These are phyloP conservation scores for Octomys mimax DNA, from an alignment of 2,797 vertebrate species.

Conservation along the genomic window DNA sequence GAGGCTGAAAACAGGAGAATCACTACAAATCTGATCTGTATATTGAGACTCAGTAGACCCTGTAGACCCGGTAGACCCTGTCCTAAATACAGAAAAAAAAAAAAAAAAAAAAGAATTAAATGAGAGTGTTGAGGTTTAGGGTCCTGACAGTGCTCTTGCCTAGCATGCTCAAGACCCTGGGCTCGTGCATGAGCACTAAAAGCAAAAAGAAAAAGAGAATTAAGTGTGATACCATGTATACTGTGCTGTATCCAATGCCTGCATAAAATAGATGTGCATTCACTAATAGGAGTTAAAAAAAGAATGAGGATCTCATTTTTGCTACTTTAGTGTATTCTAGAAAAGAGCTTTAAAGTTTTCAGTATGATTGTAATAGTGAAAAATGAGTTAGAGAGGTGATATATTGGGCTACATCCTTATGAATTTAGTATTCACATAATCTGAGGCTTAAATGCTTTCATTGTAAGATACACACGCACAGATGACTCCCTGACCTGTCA, in stretches of 20 bases:
- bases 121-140: background rate
- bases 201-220: background rate
- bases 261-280: background rate
- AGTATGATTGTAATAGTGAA: background rate
- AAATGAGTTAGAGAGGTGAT: background rate
- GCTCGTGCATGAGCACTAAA: background rate
- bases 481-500: background rate
- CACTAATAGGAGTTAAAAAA: background rate
- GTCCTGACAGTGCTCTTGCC: background rate
- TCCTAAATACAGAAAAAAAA: too few relatives aligned
- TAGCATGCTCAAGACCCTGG: background rate
- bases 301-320: background rate
- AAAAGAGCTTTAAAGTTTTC: background rate
- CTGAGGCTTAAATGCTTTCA: background rate
- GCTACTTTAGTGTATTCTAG: background rate
- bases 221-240: background rate
- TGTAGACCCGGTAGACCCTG: too few relatives aligned
- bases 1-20: too few relatives aligned
- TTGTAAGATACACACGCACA: background rate
- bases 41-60: too few relatives aligned
- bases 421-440: background rate
- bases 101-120: background rate
- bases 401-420: background rate
- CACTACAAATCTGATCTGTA: too few relatives aligned
- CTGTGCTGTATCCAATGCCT: rapidly evolving